Evolutionary conservation across 2,113 vertebrate genomes (phyloP).

Genomic region (Pelodiscus sinensis): DNA sequence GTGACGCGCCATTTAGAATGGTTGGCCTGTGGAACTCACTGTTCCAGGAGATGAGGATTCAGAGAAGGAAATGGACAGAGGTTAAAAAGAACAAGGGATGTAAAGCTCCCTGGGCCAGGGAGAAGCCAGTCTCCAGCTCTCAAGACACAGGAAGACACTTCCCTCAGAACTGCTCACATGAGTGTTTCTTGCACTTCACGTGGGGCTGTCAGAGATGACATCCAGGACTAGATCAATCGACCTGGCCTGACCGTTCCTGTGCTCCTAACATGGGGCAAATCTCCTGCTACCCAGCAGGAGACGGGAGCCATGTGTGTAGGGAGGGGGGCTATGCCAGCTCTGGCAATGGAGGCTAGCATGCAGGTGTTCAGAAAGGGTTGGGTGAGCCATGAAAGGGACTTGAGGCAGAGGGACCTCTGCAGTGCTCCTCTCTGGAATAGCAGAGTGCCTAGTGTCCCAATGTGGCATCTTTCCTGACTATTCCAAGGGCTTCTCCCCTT

Average conservation of each 20-base stretch:
- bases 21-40: not conserved
- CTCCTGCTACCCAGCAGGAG: not conserved
- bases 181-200: not conserved
- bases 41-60: not conserved
- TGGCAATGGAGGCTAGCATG: not conserved
- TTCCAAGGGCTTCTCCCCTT: not conserved
- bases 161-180: not conserved
- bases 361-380: not conserved
- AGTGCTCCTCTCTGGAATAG: fast-evolving
- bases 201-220: not conserved
- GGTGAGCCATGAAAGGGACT: not conserved
- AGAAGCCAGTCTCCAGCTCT: not conserved
- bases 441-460: not conserved
- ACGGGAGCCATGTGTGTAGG: not conserved
- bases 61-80: not conserved
- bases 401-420: not conserved
- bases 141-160: not conserved
- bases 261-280: not conserved
- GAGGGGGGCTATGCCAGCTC: not conserved
- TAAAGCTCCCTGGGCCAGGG: not conserved
- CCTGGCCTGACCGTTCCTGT: not conserved
- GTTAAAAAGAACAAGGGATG: not conserved
- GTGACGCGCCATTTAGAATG: not conserved
- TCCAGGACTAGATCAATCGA: not conserved
- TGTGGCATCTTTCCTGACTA: not conserved